These are phyloP conservation scores for Petromus typicus DNA, from an alignment of 2,113 vertebrate species.

Conservation along the genomic window DNA sequence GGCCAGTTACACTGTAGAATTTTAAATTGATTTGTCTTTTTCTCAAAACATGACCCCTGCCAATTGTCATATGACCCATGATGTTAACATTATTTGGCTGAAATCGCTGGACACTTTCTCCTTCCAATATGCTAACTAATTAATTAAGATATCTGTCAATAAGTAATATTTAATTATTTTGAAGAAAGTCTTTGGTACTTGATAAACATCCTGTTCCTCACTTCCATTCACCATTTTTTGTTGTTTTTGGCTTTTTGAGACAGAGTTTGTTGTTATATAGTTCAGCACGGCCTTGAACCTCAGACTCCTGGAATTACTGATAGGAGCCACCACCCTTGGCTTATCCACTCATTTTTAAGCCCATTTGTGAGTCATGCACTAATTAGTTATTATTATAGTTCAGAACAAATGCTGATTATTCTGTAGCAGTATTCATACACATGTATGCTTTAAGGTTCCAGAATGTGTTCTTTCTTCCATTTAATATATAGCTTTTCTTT, in stretches of 20 bases:
- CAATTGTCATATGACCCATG: not conserved
- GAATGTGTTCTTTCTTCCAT: not conserved
- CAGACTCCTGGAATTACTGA: not conserved
- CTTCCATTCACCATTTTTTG: not conserved
- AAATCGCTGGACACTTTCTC: not conserved
- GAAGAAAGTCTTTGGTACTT: not conserved
- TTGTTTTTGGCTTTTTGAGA: not conserved
- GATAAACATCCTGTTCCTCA: not conserved
- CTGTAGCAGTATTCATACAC: not conserved
- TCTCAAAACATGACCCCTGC: not conserved
- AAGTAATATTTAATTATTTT: not conserved
- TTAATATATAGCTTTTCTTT: not conserved
- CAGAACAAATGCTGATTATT: not conserved
- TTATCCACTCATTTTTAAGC: not conserved
- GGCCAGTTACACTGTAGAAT: not conserved
- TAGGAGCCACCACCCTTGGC: not conserved
- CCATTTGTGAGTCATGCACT: not conserved
- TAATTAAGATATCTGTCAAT: not conserved
- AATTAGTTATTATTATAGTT: not conserved
- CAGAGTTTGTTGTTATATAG: not conserved
- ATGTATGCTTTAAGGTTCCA: not conserved
- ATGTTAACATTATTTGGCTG: not conserved
- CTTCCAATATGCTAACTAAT: not conserved
- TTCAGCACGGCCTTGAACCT: not conserved
- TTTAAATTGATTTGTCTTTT: not conserved